Conservation (phyloP, 2,888 invertebrate genomes). For the Ischnura elegans region DNA sequence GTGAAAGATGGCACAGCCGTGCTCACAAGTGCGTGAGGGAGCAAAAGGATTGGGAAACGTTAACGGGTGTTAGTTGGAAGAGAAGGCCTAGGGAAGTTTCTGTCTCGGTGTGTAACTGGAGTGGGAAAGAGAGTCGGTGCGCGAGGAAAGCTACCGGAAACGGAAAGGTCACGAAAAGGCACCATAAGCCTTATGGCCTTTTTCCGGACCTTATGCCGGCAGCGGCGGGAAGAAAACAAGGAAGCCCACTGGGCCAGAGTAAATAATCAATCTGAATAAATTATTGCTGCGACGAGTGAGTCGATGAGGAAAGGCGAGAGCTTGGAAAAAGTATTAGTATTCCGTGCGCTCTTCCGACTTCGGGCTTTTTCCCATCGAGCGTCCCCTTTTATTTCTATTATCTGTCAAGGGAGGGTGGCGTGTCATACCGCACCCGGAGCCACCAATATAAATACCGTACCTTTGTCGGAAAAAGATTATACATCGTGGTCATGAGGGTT, state of each 20-base stretch:
- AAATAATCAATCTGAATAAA: slow-evolving; percentile 66
- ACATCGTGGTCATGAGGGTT: too few relatives aligned
- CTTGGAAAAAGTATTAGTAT: not conserved
- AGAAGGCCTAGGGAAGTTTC: not conserved
- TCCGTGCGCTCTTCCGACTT: slow-evolving; percentile 7
- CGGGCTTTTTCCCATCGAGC: not conserved
- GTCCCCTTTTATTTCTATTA: slow-evolving; percentile 28
- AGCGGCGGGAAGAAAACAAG: slow-evolving; percentile 47
- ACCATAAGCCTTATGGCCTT: slow-evolving; percentile 29
- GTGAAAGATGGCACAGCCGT: not conserved
- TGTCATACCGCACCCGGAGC: slow-evolving; percentile 12
- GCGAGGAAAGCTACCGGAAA: slow-evolving; percentile 47
- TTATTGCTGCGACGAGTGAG: slow-evolving; percentile 50
- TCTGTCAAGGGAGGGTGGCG: slow-evolving; percentile 14
- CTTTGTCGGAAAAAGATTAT: too few relatives aligned
- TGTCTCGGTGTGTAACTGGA: not conserved
- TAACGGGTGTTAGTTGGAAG: not conserved
- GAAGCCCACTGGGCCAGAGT: slow-evolving; percentile 39
- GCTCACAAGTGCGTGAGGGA: slow-evolving; percentile 2
- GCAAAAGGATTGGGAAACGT: slow-evolving; percentile 13
- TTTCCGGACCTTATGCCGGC: not conserved
- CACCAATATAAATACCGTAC: too few relatives aligned
- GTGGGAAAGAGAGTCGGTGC: not conserved
- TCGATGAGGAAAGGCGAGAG: not conserved
- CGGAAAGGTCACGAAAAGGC: slow-evolving; percentile 43